phyloP scores from a whole-genome alignment of 2,113 vertebrate genomes.

The Pterophyllum scalare region DNA sequence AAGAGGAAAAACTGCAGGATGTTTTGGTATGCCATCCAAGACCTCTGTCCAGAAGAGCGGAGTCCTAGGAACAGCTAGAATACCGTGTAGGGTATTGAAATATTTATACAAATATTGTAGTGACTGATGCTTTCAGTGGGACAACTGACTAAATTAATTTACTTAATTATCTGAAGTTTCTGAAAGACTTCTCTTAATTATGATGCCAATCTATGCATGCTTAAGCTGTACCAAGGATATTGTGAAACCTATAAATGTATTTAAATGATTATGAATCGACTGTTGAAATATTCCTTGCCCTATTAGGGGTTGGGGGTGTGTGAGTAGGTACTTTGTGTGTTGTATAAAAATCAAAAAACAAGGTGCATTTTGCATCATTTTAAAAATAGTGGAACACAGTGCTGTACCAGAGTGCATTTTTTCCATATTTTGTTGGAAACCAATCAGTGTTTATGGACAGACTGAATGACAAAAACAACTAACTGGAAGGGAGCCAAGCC shows the following conservation, averaged over 20 bases:
- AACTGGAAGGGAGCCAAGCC: constrained; percentile 31
- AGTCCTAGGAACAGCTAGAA: too few relatives aligned
- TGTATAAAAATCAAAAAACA: not conserved
- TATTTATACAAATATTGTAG: not conserved
- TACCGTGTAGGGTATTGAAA: not conserved
- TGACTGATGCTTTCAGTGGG: not conserved
- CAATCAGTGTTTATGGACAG: constrained; percentile 21
- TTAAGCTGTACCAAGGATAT: not conserved
- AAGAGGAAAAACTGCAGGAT: not conserved
- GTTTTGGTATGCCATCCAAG: too few relatives aligned
- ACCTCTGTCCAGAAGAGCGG: too few relatives aligned
- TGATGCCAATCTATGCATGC: not conserved
- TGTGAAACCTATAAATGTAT: not conserved
- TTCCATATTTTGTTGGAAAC: constrained; percentile 16
- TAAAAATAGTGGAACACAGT: constrained; percentile 2
- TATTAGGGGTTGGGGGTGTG: not conserved
- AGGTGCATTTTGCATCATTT: not conserved
- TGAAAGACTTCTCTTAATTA: not conserved
- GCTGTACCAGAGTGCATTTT: not conserved
- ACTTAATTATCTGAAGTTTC: not conserved
- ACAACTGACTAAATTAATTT: not conserved
- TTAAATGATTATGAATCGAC: not conserved
- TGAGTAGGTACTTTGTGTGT: not conserved
- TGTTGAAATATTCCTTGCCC: not conserved
- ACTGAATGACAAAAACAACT: constrained; percentile 12